These are phyloP conservation scores for Campodea augens DNA, from an alignment of 1,140 invertebrate species.

Conservation along the genomic window DNA sequence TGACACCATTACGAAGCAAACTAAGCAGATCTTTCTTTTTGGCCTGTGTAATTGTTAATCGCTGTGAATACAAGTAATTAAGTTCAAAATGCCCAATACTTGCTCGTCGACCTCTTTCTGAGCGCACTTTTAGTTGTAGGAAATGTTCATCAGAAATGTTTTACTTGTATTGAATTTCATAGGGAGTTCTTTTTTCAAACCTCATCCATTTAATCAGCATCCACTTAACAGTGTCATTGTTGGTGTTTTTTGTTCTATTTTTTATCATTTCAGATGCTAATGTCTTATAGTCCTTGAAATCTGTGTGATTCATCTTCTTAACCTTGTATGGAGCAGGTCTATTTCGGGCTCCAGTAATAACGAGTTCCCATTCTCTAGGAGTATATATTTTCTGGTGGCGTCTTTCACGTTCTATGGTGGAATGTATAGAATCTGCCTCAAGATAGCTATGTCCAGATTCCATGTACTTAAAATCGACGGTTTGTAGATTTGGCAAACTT, in stretches of 20 bases:
- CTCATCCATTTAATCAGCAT: slow-evolving; percentile 1
- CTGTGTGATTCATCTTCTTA: neutral
- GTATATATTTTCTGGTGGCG: neutral
- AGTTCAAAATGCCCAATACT: neutral
- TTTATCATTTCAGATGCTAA: neutral
- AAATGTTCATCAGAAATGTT: neutral
- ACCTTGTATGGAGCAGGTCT: neutral
- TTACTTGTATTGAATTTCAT: neutral
- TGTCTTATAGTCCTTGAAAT: neutral
- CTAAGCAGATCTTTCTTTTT: neutral
- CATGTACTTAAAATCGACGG: neutral
- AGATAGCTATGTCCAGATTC: neutral
- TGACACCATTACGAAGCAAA: neutral
- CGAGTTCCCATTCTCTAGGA: neutral
- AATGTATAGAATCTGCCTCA: neutral
- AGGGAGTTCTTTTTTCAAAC: neutral
- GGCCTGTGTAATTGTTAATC: neutral
- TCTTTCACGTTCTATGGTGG: neutral
- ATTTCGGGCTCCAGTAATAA: neutral
- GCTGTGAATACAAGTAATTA: neutral
- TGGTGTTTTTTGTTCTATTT: neutral
- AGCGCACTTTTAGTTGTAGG: neutral
- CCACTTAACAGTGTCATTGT: neutral
- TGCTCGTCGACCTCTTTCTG: neutral
- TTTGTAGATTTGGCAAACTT: neutral